Base-by-base conservation (phyloP, 2,113 vertebrate species). In the Abramis brama region DNA sequence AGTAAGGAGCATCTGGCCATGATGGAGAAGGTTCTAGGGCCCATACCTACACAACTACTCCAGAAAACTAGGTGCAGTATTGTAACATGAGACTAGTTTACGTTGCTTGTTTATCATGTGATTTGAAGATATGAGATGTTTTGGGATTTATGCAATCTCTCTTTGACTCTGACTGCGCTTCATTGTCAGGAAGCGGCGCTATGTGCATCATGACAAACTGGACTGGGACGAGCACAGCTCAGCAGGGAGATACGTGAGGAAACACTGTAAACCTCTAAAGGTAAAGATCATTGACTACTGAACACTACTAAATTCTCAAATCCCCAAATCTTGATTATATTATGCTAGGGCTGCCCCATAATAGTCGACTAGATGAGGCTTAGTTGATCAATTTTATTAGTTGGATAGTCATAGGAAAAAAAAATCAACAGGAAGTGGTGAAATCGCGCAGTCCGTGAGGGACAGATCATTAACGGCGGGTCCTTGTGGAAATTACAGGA, bases 1-100 rank as follows among this genome's bases (percentile, higher is more conserved):
- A 99, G 97, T 89, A 98, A 97, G 91, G 98, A 99, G 85, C 98
- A 99, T 85, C 92, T 99, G n/a, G 98, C 97, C 73, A 99, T 99
- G 97, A 99, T 99, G 98, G 97, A 99, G 89, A 94, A 96, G 87
- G 97, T 99, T 79, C 90, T 99, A 43, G 98, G 98, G 45, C 97
- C 98, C 66, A 95, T 99, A 85, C 98, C 98, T 30, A 6, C 93
- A 78, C 93, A 97, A 82, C 97, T 99, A 90, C 96, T 99, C 88
- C 96, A 98, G 92, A 97, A 97, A 94, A 98, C 97, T 57, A 97
- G 94, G 98, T 97, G 92, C 39, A 23, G 11, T 71, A 43, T 71
- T 5, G 1, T 43, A 23, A 71, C 21, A 36, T 36, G 19, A 71
- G 68, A 71, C 36, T 43, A 43, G 4, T 12, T 43, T 39, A 17